These are phyloP conservation scores for Cyclina sinensis DNA, from an alignment of 1,140 invertebrate genomes.

Conservation along the genomic window DNA sequence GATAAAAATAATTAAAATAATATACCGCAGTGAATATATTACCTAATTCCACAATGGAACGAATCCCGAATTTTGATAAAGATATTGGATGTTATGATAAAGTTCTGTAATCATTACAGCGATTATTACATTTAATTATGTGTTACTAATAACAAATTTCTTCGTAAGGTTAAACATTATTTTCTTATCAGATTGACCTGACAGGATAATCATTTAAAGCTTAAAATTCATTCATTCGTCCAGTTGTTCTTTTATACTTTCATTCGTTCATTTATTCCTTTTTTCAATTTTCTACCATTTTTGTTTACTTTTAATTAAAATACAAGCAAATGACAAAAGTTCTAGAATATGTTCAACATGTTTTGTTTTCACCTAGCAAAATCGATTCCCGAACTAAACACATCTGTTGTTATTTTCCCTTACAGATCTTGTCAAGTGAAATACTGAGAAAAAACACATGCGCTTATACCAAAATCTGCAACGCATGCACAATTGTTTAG, in stretches of 20 bases:
- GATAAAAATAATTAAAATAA: constrained; percentile 16
- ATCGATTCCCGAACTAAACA: too few relatives aligned
- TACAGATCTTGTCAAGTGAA: neutral
- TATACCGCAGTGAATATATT: constrained; percentile 35
- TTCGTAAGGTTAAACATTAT: neutral
- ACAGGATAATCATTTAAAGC: too few relatives aligned
- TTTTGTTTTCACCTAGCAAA: too few relatives aligned
- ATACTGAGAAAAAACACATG: neutral
- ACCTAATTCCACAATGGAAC: constrained; percentile 9
- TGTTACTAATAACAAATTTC: neutral
- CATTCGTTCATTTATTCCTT: too few relatives aligned
- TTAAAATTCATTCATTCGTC: too few relatives aligned
- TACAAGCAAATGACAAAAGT: too few relatives aligned
- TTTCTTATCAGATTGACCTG: neutral
- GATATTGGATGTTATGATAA: constrained; percentile 12
- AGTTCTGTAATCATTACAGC: neutral
- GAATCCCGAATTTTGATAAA: neutral
- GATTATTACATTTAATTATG: neutral
- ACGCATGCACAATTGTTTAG: neutral
- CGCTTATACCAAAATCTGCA: neutral
- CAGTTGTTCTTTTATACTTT: too few relatives aligned
- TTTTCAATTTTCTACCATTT: too few relatives aligned
- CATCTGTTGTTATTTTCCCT: too few relatives aligned
- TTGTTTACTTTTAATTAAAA: too few relatives aligned
- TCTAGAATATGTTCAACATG: too few relatives aligned